These are phyloP conservation scores for Philhelius pedissequus DNA, from an alignment of 2,888 invertebrate species.

Conservation along the genomic window DNA sequence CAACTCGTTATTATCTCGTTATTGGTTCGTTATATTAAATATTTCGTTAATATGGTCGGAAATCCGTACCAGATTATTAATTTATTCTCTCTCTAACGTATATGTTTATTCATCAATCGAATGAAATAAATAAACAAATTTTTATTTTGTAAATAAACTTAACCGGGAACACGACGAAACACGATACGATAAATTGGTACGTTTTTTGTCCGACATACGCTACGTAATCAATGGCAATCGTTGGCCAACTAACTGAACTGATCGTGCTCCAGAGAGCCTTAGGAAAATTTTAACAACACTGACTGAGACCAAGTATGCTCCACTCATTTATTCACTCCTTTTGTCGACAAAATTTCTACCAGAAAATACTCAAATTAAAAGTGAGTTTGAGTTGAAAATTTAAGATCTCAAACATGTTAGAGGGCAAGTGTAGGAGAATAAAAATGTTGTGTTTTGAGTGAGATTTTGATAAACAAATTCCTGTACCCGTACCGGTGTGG, in stretches of 20 bases:
- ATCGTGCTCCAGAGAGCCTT: conserved; percentile 58
- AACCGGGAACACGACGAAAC: conserved; percentile 43
- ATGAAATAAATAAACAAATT: conserved; percentile 27
- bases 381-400: neutral
- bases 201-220: conserved; percentile 41
- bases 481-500: neutral
- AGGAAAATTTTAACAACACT: conserved; percentile 1
- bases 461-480: neutral
- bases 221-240: conserved; percentile 62
- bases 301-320: neutral
- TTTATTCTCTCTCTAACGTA: conserved; percentile 22
- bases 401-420: conserved; percentile 43
- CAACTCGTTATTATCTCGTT: conserved; percentile 53
- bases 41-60: conserved; percentile 27
- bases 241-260: conserved; percentile 60
- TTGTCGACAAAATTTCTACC: neutral
- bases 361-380: neutral
- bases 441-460: conserved; percentile 19
- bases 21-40: conserved; percentile 47
- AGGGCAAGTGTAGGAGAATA: neutral
- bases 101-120: too few species aligned
- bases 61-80: conserved; percentile 2
- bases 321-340: neutral
- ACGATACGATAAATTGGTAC: neutral
- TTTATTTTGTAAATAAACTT: conserved; percentile 30